Conservation (phyloP, 2,113 vertebrate species). For the Fulmarus glacialis region DNA sequence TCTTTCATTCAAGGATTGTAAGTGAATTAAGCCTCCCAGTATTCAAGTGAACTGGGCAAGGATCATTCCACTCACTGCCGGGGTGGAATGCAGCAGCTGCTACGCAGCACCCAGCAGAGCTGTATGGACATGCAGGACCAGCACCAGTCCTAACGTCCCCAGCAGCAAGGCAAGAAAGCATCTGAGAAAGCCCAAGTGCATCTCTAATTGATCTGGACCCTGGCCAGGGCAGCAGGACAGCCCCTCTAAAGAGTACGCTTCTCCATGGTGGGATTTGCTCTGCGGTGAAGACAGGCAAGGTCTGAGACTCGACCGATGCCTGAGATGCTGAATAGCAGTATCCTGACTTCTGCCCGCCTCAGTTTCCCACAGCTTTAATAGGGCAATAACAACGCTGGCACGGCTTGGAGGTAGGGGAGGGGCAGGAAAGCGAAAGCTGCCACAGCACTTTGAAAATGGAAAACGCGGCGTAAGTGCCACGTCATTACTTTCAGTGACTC, state of each 20-base stretch:
- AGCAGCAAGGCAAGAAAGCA: not conserved
- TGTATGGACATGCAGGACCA: not conserved
- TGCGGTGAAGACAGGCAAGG: not conserved
- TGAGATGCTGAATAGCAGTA: slow-evolving; percentile 32
- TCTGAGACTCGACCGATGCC: accelerated
- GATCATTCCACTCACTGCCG: not conserved
- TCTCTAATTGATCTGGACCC: not conserved
- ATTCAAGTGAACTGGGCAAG: not conserved
- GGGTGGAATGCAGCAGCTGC: not conserved
- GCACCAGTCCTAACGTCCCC: not conserved
- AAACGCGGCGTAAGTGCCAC: accelerated
- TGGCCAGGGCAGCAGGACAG: not conserved
- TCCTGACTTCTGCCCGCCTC: not conserved
- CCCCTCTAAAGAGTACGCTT: not conserved
- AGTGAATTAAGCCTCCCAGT: not conserved
- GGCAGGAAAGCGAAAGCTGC: not conserved
- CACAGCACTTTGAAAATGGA: not conserved
- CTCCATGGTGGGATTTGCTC: not conserved
- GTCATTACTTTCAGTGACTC: not conserved
- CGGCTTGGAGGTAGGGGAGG: not conserved
- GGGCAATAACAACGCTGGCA: not conserved
- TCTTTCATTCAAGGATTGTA: not conserved
- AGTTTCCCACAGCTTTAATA: slow-evolving; percentile 10
- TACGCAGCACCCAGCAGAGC: not conserved
- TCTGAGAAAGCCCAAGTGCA: not conserved